These are phyloP conservation scores for Lophotriccus pileatus DNA, from an alignment of 2,797 vertebrate genomes.

Conservation along the genomic window DNA sequence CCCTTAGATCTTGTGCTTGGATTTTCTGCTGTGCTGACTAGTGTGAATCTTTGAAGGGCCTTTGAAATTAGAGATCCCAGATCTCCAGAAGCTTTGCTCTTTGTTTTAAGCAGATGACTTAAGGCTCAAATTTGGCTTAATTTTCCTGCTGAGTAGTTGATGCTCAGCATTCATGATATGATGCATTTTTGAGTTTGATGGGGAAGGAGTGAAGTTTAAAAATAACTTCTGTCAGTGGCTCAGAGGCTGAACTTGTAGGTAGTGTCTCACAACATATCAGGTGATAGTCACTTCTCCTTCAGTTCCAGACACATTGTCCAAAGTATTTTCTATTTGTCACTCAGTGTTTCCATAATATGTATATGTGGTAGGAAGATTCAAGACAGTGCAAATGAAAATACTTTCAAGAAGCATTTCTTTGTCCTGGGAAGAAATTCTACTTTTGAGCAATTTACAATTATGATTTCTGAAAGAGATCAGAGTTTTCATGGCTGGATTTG, in stretches of 20 bases:
- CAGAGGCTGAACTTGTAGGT: neutral
- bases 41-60: neutral
- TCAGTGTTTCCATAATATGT: neutral
- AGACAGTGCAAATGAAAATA: neutral
- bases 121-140: neutral
- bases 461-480: neutral
- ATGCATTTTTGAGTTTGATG: neutral
- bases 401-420: neutral
- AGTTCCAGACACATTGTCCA: neutral
- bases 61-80: neutral
- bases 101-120: neutral
- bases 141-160: neutral
- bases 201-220: neutral
- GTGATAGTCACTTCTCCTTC: neutral
- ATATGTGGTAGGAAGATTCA: neutral
- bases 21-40: neutral
- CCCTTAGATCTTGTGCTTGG: neutral
- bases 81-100: neutral
- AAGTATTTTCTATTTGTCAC: slow-evolving; percentile 2
- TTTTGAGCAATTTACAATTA: neutral
- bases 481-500: neutral
- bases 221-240: neutral
- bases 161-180: neutral
- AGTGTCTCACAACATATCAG: neutral
- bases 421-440: neutral